phyloP scores from a whole-genome alignment of 2,888 invertebrate species.

The Sphecodes monilicornis region DNA sequence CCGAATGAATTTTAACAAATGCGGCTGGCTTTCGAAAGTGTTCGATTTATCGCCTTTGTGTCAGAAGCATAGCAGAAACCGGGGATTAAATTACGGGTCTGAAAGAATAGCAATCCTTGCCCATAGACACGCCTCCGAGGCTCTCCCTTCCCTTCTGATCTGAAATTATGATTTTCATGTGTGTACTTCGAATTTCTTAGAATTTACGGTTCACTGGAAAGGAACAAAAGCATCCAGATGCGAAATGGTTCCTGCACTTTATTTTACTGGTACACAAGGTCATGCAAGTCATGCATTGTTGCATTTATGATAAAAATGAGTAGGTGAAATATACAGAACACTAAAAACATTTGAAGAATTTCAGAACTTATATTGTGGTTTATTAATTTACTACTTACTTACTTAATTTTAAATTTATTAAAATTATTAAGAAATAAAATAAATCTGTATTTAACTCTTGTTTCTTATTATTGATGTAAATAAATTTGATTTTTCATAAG shows the following conservation, averaged over 20 bases:
- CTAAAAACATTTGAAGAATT: background rate
- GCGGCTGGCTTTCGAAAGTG: background rate
- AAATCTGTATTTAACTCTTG: background rate
- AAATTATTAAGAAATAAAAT: background rate
- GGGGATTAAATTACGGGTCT: background rate
- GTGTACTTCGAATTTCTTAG: background rate
- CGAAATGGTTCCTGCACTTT: background rate
- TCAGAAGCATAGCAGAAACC: background rate
- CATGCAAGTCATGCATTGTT: background rate
- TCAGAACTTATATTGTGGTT: background rate
- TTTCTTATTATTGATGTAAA: background rate
- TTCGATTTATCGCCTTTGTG: background rate
- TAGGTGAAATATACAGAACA: background rate
- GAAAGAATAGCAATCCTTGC: background rate
- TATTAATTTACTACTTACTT: too few relatives aligned
- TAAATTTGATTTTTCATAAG: background rate
- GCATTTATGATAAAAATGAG: background rate
- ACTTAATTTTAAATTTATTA: too few relatives aligned
- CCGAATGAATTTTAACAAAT: background rate
- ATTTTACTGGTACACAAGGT: background rate
- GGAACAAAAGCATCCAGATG: background rate
- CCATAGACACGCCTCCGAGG: background rate
- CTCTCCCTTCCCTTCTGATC: background rate
- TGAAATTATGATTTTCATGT: conserved; percentile 4
- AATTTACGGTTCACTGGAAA: background rate